These are phyloP conservation scores for Pachyuromys duprasi DNA, from an alignment of 2,797 vertebrate species.

Conservation along the genomic window DNA sequence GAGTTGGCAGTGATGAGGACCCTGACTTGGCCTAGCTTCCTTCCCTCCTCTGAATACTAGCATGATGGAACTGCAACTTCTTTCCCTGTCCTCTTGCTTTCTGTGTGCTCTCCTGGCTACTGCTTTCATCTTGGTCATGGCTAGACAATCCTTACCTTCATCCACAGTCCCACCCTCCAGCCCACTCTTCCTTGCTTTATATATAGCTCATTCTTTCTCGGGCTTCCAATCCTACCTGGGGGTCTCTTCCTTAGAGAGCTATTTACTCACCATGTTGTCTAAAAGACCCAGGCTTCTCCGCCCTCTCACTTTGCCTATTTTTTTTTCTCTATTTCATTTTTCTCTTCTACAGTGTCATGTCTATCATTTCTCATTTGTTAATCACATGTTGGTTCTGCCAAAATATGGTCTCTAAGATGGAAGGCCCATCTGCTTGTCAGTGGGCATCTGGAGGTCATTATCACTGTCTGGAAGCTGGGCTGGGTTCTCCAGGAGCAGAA, in stretches of 20 bases:
- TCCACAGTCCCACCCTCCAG: neutral
- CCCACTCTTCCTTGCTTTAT: too few relatives aligned
- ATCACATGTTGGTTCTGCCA: neutral
- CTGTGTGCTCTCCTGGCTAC: neutral
- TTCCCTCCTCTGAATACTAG: neutral
- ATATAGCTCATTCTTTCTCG: accelerated
- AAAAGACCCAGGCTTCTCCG: neutral
- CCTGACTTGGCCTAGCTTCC: accelerated
- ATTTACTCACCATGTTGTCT: neutral
- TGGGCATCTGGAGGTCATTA: neutral
- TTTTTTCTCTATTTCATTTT: accelerated
- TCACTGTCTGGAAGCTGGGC: accelerated
- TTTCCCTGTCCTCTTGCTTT: accelerated
- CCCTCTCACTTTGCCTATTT: neutral
- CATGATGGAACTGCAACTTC: accelerated
- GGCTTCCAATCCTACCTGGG: accelerated
- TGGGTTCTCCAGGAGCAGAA: neutral
- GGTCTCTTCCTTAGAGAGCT: neutral
- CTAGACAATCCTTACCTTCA: too few relatives aligned
- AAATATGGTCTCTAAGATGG: neutral
- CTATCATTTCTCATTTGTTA: neutral
- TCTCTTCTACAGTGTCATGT: accelerated
- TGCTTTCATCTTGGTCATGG: neutral
- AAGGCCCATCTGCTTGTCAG: neutral
- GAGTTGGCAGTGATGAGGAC: neutral